Evolutionary conservation across 2,888 invertebrate genomes (phyloP), one percentile per base, ranked within the genome.

Genomic region (Leucania comma): DNA sequence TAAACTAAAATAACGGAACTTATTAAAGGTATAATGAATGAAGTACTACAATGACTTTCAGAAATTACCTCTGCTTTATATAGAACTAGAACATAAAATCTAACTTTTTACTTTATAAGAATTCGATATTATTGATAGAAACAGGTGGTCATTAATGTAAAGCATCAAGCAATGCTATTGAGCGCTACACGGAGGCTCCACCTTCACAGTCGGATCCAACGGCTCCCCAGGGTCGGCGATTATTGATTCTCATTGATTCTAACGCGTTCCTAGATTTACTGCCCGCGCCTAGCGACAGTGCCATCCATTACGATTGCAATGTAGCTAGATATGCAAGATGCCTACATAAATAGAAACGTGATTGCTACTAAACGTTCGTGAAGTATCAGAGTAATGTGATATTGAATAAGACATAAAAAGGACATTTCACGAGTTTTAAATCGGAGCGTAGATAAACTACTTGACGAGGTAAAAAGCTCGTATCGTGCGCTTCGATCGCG

Each of bases 231-330:
- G 89, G 95, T 86, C 83, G 75, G 76, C 62, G 78, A 80, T 90
- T 92, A 95, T 94, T 95, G 95, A 94, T 95, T 93, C 87, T 89
- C 88, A 96, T 95, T 95, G 95, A 95, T 94, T 95, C 93, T 93
- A 95, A 95, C 91, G 93, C 88, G 88, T 85, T 89, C 80, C 90
- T 90, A 91, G 93, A 94, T 95, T 94, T 93, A 94, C 90, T 91
- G 89, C 90, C 88, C 83, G 86, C 80, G 86, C 78, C 86, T 88
- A 86, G 86, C 81, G 86, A 88, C 88, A 86, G 73, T 79, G 78
- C 84, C 82, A 85, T 86, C 84, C 72, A 89, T 90, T 88, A 85
- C 78, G 57, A 67, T 59, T 71, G 62, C 70, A 35, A 73, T 67
- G 58, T 68, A 74, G 63, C 48, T 82, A 72, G 48, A 24, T 72